Evolutionary conservation across 2,797 vertebrate genomes (phyloP), one percentile per base, ranked within the genome.

Genomic region (Agapornis canus): DNA sequence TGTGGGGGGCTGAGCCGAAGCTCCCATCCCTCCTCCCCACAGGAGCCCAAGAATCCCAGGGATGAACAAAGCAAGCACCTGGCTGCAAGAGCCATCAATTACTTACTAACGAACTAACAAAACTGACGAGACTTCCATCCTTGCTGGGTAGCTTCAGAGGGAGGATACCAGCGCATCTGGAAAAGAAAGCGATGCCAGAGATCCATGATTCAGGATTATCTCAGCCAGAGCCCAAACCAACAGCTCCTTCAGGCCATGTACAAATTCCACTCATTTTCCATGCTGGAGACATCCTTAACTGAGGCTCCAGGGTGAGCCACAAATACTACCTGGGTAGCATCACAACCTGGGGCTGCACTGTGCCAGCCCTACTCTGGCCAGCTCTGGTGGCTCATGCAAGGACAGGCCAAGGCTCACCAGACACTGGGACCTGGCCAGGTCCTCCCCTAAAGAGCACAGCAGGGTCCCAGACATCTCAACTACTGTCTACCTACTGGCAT

Each of bases 61-160:
- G 39, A 70, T 10, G 3, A 89, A 25, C 37, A 61, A 60, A 40
- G 63, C 47, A 77, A 76, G 48, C 40, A 52, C 25, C 56, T 20
- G 1, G 21, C 64, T 86, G 32, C 47, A 19, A 45, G 37, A 86
- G 29, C 13, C 35, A 60, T 71, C 26, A 85, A 10, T 68, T 98
- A 99, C 99, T 99, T 98, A 99, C 99, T 97, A 98, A 98, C 81
- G 65, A 96, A 97, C 98, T 99, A 99, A 98, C 99, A 99, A 98
- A 99, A 99, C 97, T 99, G 99, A 95, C 99, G 99, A 87, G 99
- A 99, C 94, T 99, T 99, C 99, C 99, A 99, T 98, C 99, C 99
- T 98, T 99, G 99, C 97, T 99, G 99, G 92, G 99, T 98, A 72
- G 98, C 98, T 94, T 99, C 99, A 32, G 99, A 99, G 84, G 99